Evolutionary conservation across 1,140 invertebrate genomes (phyloP).

Genomic region (Drosophila mojavensis): DNA sequence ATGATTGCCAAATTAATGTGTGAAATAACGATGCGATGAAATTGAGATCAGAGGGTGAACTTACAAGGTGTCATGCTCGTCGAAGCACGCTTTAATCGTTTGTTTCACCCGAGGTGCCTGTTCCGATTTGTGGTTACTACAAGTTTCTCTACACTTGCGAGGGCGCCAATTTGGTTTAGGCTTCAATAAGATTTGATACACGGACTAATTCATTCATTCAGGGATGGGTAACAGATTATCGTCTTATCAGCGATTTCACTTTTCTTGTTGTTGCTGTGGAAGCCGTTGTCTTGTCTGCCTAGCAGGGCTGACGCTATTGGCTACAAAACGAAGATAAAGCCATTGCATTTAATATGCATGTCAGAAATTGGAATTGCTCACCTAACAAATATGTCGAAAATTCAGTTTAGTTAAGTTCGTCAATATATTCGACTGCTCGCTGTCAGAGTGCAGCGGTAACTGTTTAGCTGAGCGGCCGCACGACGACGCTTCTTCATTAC

Average conservation of each 20-base stretch:
- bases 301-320: constrained; percentile 43
- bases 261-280: constrained; percentile 35
- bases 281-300: constrained; percentile 16
- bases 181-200: constrained; percentile 33
- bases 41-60: constrained; percentile 38
- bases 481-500: constrained; percentile 74
- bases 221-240: background rate
- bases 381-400: constrained; percentile 31
- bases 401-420: background rate
- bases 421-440: constrained; percentile 47
- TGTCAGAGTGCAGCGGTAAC: constrained; percentile 62
- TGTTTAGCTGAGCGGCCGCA: constrained; percentile 35
- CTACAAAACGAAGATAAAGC: constrained; percentile 49
- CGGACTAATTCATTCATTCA: constrained; percentile 36
- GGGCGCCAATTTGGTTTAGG: constrained; percentile 38
- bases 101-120: background rate
- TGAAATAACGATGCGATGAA: constrained; percentile 40
- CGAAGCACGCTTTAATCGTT: constrained; percentile 27
- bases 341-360: constrained; percentile 40
- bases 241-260: constrained; percentile 78
- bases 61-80: constrained; percentile 65
- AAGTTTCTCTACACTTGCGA: constrained; percentile 37
- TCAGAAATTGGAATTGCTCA: constrained; percentile 29
- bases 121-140: constrained; percentile 26
- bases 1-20: constrained; percentile 64